Conservation (phyloP, 92 coral and sea anemone genomes). For the Porites evermanni region DNA sequence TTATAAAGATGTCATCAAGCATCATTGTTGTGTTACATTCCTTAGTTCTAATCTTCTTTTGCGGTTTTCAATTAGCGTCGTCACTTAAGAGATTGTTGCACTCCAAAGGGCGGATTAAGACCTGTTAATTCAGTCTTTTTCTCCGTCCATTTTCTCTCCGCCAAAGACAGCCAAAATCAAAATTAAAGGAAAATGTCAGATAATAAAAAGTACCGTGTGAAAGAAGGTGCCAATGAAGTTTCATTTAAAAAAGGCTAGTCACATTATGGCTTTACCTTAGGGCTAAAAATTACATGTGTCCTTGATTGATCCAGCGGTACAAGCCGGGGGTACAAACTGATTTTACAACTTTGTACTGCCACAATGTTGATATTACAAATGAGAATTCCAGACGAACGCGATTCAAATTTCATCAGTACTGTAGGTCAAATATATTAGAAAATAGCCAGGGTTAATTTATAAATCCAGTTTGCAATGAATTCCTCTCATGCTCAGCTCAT, state of each 20-base stretch:
- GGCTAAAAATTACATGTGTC: no score
- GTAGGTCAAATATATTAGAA: neutral
- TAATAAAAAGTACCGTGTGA: no score
- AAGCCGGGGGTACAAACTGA: no score
- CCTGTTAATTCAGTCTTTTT: neutral
- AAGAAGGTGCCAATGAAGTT: no score
- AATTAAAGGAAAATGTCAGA: no score
- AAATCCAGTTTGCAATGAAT: constrained; percentile 18
- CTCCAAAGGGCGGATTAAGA: constrained; percentile 8
- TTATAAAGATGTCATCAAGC: neutral
- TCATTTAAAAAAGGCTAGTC: no score
- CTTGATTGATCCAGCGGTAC: no score
- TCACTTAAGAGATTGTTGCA: constrained; percentile 13
- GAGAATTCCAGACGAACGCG: no score
- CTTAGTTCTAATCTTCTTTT: neutral
- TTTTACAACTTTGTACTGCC: no score
- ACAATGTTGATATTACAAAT: no score
- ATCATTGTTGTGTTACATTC: neutral
- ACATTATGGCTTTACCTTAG: no score
- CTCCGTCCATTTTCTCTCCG: neutral
- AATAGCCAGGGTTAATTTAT: neutral
- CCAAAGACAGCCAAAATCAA: no score
- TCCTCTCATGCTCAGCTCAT: constrained; percentile 1
- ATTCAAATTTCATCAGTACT: neutral
- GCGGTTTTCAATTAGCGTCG: constrained; percentile 35